Evolutionary conservation across 2,888 invertebrate genomes (phyloP).

Genomic region (Diplazon laetatorius): DNA sequence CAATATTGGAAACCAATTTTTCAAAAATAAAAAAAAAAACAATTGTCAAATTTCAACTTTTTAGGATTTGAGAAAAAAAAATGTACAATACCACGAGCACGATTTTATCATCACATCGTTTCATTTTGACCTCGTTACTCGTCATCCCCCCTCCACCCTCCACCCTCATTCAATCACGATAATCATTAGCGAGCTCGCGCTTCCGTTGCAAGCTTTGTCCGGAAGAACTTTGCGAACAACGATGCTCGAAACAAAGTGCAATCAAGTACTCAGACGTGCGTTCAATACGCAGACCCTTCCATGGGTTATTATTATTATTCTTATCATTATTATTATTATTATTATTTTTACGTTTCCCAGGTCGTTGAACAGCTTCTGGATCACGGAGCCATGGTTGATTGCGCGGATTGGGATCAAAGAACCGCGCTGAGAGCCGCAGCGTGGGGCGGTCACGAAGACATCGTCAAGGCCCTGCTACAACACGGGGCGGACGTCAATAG

Average conservation of each 20-base stretch:
- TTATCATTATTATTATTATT: too few species aligned
- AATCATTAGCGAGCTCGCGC: neutral
- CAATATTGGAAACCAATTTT: too few species aligned
- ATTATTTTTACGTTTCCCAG: too few species aligned
- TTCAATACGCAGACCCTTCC: conserved; percentile 1
- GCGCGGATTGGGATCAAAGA: conserved; percentile 93
- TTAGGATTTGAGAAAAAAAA: too few species aligned
- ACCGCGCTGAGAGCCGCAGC: conserved; percentile 95
- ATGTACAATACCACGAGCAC: too few species aligned
- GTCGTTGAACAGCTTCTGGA: conserved; percentile 91
- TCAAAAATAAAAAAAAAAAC: too few species aligned
- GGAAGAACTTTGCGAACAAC: conserved; percentile 24
- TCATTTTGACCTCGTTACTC: neutral
- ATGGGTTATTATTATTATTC: too few species aligned
- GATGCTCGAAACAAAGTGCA: conserved; percentile 61
- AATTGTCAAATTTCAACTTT: too few species aligned
- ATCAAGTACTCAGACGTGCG: conserved; percentile 49
- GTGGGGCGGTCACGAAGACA: conserved; percentile 96
- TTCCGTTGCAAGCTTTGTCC: neutral
- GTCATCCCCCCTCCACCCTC: too few species aligned
- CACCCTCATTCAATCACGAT: neutral
- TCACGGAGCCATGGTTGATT: conserved; percentile 92
- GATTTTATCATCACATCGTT: neutral
- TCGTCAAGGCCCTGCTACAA: conserved; percentile 89
- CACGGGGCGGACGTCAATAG: conserved; percentile 91